These are phyloP conservation scores for Drosophila phalerata DNA, from an alignment of 2,888 invertebrate genomes.

Conservation along the genomic window DNA sequence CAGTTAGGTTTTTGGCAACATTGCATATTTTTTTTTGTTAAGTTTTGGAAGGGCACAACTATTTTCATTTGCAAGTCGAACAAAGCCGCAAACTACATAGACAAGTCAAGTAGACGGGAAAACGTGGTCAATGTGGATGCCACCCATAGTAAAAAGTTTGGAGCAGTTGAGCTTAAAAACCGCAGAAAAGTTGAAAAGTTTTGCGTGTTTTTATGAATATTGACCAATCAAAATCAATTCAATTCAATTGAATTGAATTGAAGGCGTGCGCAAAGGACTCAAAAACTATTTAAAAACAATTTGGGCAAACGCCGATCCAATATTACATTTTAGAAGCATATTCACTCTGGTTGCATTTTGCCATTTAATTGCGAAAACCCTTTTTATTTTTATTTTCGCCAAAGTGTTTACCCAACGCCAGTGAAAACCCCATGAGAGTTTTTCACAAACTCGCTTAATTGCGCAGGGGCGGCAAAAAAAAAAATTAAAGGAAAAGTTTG, in stretches of 20 bases:
- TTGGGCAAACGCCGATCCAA: constrained; percentile 34
- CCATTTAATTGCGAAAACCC: constrained; percentile 56
- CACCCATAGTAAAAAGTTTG: constrained; percentile 63
- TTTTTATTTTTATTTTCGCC: constrained; percentile 1
- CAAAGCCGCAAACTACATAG: constrained; percentile 66
- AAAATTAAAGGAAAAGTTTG: constrained; percentile 23
- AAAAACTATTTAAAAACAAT: constrained; percentile 74
- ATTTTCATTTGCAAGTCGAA: constrained; percentile 74
- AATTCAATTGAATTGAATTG: constrained; percentile 72
- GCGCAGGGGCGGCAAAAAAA: constrained; percentile 33
- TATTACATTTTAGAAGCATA: constrained; percentile 41
- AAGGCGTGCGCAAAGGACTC: constrained; percentile 44
- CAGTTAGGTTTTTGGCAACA: constrained; percentile 16
- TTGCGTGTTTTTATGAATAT: constrained; percentile 70
- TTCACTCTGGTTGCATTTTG: constrained; percentile 36
- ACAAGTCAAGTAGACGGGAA: background rate
- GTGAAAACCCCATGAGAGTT: constrained; percentile 28
- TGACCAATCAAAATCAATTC: constrained; percentile 77
- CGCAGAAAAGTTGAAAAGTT: constrained; percentile 75
- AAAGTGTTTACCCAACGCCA: constrained; percentile 43
- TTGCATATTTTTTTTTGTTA: constrained; percentile 28
- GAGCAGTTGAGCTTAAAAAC: constrained; percentile 54
- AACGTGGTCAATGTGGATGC: constrained; percentile 10
- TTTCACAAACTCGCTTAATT: constrained; percentile 53
- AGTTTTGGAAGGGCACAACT: constrained; percentile 55